Evolutionary conservation across 2,888 invertebrate species (phyloP).

Genomic region (Prosopocoilus inquinatus): DNA sequence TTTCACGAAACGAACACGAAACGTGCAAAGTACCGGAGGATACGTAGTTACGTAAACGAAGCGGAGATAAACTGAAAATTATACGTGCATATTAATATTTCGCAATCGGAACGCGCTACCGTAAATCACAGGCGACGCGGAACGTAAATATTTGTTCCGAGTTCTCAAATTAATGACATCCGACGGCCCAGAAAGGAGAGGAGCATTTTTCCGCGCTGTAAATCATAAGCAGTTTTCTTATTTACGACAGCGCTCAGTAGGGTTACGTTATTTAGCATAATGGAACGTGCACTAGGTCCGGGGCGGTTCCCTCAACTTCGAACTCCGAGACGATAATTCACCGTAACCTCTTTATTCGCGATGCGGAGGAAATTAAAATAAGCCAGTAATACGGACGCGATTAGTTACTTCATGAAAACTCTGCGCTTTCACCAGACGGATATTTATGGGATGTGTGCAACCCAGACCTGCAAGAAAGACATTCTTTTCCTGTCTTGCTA

Average conservation of each 20-base stretch:
- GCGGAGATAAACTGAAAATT: too few relatives aligned
- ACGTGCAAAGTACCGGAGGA: too few relatives aligned
- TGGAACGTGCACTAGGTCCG: constrained; percentile 33
- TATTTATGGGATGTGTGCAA: too few relatives aligned
- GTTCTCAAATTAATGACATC: constrained; percentile 27
- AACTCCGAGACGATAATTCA: constrained; percentile 35
- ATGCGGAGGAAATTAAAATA: constrained; percentile 20
- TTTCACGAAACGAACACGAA: too few relatives aligned
- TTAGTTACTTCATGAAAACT: background rate
- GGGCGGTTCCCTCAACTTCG: constrained; percentile 28
- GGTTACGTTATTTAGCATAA: constrained; percentile 39
- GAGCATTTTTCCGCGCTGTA: constrained; percentile 33
- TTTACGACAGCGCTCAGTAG: constrained; percentile 35
- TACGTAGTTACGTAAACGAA: too few relatives aligned
- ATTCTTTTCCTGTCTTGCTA: too few relatives aligned
- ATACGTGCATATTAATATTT: too few relatives aligned
- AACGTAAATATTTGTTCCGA: background rate
- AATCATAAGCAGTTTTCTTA: constrained; percentile 39
- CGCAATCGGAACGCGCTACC: background rate
- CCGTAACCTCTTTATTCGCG: constrained; percentile 20
- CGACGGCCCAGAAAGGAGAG: constrained; percentile 25
- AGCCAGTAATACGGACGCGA: background rate
- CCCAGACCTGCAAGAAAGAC: too few relatives aligned
- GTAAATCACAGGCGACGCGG: background rate
- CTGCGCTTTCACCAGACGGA: background rate